phyloP scores from a whole-genome alignment of 2,797 vertebrate genomes.

The Sphenopsis melanotis region DNA sequence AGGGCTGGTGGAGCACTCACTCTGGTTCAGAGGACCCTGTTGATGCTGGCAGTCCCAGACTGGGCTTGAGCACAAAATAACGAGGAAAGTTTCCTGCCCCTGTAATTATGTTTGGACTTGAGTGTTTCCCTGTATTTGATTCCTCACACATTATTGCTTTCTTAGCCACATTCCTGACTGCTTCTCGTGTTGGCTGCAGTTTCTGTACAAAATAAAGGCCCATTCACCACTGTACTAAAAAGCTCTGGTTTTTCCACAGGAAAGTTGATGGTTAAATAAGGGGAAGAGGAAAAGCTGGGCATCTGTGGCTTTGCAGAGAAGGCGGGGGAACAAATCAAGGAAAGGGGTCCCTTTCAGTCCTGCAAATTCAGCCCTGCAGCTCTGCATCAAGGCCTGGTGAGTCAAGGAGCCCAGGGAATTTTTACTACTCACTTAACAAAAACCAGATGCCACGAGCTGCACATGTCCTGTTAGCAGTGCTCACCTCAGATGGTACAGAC shows the following conservation, averaged over 20 bases:
- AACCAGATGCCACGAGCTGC: not conserved
- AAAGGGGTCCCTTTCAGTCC: not conserved
- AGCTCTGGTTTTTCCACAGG: not conserved
- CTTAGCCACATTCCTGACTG: not conserved
- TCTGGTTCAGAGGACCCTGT: not conserved
- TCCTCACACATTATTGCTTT: not conserved
- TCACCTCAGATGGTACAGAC: not conserved
- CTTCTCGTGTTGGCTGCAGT: not conserved
- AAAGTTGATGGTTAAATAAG: not conserved
- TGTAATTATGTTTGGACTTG: not conserved
- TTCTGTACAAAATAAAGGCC: conserved; percentile 5
- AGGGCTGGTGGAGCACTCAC: not conserved
- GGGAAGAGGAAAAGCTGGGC: not conserved
- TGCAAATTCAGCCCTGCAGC: not conserved
- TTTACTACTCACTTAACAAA: conserved; percentile 31
- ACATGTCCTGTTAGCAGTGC: not conserved
- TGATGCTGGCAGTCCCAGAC: not conserved
- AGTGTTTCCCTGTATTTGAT: not conserved
- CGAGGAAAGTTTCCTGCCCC: not conserved
- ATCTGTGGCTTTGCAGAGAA: not conserved
- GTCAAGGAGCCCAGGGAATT: not conserved
- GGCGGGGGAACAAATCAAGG: not conserved
- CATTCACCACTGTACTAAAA: not conserved
- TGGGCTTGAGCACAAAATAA: not conserved
- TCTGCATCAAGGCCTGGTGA: not conserved